Conservation (phyloP, 2,113 vertebrate genomes). For the Verasper variegatus region DNA sequence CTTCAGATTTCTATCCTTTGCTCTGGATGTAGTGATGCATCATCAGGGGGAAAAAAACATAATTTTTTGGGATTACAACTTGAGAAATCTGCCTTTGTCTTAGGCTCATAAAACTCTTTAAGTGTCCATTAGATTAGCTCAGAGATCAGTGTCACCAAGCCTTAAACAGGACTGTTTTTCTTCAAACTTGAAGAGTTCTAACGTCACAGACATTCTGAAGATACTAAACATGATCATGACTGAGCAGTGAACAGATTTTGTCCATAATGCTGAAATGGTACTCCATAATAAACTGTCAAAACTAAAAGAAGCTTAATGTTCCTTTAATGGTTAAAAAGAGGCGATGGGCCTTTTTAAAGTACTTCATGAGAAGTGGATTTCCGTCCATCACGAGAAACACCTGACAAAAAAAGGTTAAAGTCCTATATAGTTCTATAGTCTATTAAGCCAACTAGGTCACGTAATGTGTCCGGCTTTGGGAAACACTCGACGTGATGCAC, state of each 20-base stretch:
- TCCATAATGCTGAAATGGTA: background rate
- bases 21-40: background rate
- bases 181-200: background rate
- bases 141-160: background rate
- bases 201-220: background rate
- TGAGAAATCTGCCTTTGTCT: slow-evolving; percentile 1
- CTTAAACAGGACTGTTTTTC: background rate
- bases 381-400: background rate
- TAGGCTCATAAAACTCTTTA: slow-evolving; percentile 13
- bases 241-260: background rate
- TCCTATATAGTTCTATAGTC: slow-evolving; percentile 32
- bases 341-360: background rate
- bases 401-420: slow-evolving; percentile 31
- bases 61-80: slow-evolving; percentile 1
- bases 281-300: background rate
- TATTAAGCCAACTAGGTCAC: slow-evolving; percentile 15
- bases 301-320: background rate
- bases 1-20: slow-evolving; percentile 4
- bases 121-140: too few species aligned
- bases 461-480: background rate
- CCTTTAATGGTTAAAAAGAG: background rate
- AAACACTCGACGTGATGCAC: too few species aligned
- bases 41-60: background rate
- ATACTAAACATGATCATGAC: background rate
- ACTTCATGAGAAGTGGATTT: slow-evolving; percentile 1